phyloP scores from a whole-genome alignment of 2,797 vertebrate species.

The Acanthiza pusilla region DNA sequence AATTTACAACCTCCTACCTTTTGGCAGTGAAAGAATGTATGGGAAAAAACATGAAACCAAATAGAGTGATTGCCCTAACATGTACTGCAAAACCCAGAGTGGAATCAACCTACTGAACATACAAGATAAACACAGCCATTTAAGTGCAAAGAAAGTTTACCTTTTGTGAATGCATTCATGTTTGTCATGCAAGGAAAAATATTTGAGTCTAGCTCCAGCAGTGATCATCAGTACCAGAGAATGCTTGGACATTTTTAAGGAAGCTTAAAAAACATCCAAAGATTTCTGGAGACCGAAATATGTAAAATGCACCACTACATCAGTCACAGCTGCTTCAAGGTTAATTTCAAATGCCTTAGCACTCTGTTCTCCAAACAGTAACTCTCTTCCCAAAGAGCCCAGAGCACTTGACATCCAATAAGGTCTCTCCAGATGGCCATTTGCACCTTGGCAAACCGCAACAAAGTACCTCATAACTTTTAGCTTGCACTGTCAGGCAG shows the following conservation, averaged over 20 bases:
- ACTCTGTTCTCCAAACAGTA: background rate
- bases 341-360: background rate
- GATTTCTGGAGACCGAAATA: background rate
- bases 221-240: background rate
- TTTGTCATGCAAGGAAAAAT: background rate
- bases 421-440: background rate
- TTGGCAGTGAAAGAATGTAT: background rate
- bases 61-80: background rate
- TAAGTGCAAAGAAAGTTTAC: background rate
- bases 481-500: background rate
- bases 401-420: background rate
- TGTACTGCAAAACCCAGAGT: background rate
- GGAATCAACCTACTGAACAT: background rate
- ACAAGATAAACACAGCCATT: background rate
- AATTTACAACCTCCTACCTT: constrained; percentile 10
- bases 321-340: background rate
- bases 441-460: background rate
- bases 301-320: accelerated
- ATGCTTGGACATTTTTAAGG: background rate
- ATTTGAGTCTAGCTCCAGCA: background rate
- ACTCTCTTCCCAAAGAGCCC: background rate
- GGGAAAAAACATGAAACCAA: background rate
- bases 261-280: background rate
- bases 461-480: background rate
- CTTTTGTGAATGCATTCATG: background rate